phyloP scores from a whole-genome alignment of 2,888 invertebrate species.

The Theodoxus fluviatilis region DNA sequence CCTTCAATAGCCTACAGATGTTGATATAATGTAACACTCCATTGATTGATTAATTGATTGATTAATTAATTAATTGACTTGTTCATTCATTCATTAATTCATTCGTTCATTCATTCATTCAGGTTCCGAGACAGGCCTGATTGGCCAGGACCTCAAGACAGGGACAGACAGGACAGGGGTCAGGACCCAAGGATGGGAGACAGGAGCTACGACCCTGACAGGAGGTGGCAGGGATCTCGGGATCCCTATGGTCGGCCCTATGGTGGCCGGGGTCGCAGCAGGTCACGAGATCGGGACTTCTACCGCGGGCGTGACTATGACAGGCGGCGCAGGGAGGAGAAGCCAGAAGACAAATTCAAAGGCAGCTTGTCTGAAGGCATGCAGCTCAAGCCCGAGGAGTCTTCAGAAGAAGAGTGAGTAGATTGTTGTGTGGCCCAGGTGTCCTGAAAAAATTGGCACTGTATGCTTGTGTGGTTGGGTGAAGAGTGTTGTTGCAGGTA shows the following conservation, averaged over 20 bases:
- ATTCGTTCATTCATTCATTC: too few relatives aligned
- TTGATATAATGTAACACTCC: too few relatives aligned
- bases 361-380: slow-evolving; percentile 83
- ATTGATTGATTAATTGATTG: too few relatives aligned
- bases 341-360: slow-evolving; percentile 68
- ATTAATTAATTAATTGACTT: too few relatives aligned
- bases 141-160: slow-evolving; percentile 18
- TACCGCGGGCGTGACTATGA: slow-evolving; percentile 32
- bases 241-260: too few relatives aligned
- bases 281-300: slow-evolving; percentile 31
- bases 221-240: neutral
- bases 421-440: too few relatives aligned
- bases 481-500: too few relatives aligned
- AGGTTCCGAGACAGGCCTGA: slow-evolving; percentile 9
- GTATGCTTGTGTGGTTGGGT: too few relatives aligned
- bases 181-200: slow-evolving; percentile 28
- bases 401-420: slow-evolving; percentile 58
- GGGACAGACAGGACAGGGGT: slow-evolving; percentile 29
- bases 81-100: too few relatives aligned
- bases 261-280: slow-evolving; percentile 34
- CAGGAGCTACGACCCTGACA: slow-evolving; percentile 11
- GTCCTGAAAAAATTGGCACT: too few relatives aligned
- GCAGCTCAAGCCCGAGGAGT: slow-evolving; percentile 71
- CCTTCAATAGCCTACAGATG: too few relatives aligned
- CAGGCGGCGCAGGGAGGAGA: slow-evolving; percentile 30